Evolutionary conservation across 2,797 vertebrate genomes (phyloP), one percentile per base, ranked within the genome.

Genomic region (Enteromius radiatus): DNA sequence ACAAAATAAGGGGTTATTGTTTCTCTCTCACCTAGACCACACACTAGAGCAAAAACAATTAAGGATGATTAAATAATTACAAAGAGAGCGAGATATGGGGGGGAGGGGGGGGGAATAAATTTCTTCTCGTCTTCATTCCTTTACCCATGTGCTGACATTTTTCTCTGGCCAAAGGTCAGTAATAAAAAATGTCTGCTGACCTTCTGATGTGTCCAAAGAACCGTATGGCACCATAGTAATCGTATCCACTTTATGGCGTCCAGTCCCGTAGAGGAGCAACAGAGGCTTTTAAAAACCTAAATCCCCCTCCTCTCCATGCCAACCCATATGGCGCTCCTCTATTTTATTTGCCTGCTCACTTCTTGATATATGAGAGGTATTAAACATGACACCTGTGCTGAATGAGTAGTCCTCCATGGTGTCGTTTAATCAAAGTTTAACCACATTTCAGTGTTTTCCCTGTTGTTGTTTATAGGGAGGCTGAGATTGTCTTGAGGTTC

Each of bases 381-480:
- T 96, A 95, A 94, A 96, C 91, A 88, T 92, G 95, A 95, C 94
- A 96, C 94, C 93, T 95, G 92, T 95, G 94, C 94, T 92, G 91
- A 91, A 91, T 0, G 75, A 93, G 71, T 45, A 52, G 33, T 77
- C 91, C 94, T 73, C 89, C 88, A 85, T 56, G 88, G 88, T 76
- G 80, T 88, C 90, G 92, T 93, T 95, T 94, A 94, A 92, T 92
- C 88, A 89, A 92, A 82, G 64, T 89, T 91, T 91, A 91, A 89
- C 88, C 79, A 83, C 21, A 23, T 68, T 84, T 82, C 67, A 33
- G 11, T 76, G 81, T 80, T 70, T 77, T 74, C 73, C 17, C 63
- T 43, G 54, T 63, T 41, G 38, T 83, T 63, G 59, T 84, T 85
- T 70, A 41, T 54, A 74, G 74, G 89, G 90, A 90, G 89, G 92